These are phyloP conservation scores for Centropus bengalensis DNA, from an alignment of 2,113 vertebrate genomes.

Conservation along the genomic window DNA sequence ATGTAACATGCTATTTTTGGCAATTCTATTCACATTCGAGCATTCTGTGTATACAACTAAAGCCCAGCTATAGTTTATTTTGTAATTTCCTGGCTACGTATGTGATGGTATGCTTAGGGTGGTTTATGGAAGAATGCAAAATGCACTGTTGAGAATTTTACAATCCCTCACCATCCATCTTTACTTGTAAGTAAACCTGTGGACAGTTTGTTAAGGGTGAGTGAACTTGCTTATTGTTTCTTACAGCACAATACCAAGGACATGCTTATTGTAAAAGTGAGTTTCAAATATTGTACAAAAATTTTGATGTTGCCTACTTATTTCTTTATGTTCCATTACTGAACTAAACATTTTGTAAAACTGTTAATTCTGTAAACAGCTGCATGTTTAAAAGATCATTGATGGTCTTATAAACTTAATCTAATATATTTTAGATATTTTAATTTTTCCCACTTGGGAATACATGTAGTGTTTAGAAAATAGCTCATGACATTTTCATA, in stretches of 20 bases:
- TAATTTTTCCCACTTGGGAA: constrained; percentile 85
- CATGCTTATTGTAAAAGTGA: constrained; percentile 81
- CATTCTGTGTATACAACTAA: constrained; percentile 74
- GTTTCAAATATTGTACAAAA: constrained; percentile 78
- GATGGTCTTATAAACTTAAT: constrained; percentile 83
- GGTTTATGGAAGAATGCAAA: constrained; percentile 75
- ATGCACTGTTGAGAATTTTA: constrained; percentile 76
- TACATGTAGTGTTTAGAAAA: constrained; percentile 82
- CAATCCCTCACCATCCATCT: constrained; percentile 74
- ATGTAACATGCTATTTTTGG: constrained; percentile 81
- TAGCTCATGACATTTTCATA: constrained; percentile 84
- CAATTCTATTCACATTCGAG: constrained; percentile 75
- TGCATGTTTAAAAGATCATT: constrained; percentile 91
- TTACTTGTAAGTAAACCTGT: constrained; percentile 76
- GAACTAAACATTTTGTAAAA: constrained; percentile 83
- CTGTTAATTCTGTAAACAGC: constrained; percentile 86
- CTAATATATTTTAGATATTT: constrained; percentile 88
- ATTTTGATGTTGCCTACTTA: constrained; percentile 75
- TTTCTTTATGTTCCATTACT: constrained; percentile 80
- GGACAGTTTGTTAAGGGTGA: constrained; percentile 75
- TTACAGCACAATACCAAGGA: constrained; percentile 84
- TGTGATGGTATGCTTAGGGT: constrained; percentile 67
- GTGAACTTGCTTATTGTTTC: constrained; percentile 73
- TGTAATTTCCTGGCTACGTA: constrained; percentile 77
- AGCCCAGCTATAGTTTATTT: constrained; percentile 77